phyloP scores from a whole-genome alignment of 2,888 invertebrate species.

The Allophyes oxyacanthae region DNA sequence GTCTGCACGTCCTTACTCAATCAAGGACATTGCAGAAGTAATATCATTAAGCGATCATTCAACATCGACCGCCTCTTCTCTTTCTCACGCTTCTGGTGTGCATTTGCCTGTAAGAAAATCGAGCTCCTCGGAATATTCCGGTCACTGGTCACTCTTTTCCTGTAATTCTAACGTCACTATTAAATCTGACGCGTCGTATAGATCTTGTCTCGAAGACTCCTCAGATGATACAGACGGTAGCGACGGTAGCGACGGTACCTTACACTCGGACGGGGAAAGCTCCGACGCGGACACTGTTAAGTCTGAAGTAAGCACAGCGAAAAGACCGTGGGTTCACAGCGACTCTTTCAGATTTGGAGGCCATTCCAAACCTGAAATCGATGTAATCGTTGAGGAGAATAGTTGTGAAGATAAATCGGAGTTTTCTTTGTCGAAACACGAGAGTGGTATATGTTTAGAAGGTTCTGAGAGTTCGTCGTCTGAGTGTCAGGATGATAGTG shows the following conservation, averaged over 20 bases:
- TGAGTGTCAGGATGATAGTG: slow-evolving; percentile 78
- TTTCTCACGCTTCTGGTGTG: slow-evolving; percentile 78
- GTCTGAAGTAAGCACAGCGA: slow-evolving; percentile 79
- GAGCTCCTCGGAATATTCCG: slow-evolving; percentile 85
- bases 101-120: slow-evolving; percentile 78
- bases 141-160: slow-evolving; percentile 82
- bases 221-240: slow-evolving; percentile 80
- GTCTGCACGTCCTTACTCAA: slow-evolving; percentile 77
- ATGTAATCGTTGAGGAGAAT: slow-evolving; percentile 71
- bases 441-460: slow-evolving; percentile 81
- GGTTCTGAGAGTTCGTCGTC: slow-evolving; percentile 80
- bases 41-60: slow-evolving; percentile 75
- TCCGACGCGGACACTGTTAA: slow-evolving; percentile 84
- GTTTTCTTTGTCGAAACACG: slow-evolving; percentile 75
- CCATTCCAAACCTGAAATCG: slow-evolving; percentile 67
- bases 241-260: too few relatives aligned
- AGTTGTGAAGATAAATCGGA: slow-evolving; percentile 68
- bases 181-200: slow-evolving; percentile 80
- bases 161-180: slow-evolving; percentile 83
- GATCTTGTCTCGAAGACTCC: slow-evolving; percentile 81
- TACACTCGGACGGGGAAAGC: slow-evolving; percentile 81
- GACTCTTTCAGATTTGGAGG: slow-evolving; percentile 82
- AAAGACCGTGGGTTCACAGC: slow-evolving; percentile 84
- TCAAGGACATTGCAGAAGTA: slow-evolving; percentile 83
- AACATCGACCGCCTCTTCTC: slow-evolving; percentile 74